Conservation (phyloP, 2,797 vertebrate species). For the Etheostoma perlongum region DNA sequence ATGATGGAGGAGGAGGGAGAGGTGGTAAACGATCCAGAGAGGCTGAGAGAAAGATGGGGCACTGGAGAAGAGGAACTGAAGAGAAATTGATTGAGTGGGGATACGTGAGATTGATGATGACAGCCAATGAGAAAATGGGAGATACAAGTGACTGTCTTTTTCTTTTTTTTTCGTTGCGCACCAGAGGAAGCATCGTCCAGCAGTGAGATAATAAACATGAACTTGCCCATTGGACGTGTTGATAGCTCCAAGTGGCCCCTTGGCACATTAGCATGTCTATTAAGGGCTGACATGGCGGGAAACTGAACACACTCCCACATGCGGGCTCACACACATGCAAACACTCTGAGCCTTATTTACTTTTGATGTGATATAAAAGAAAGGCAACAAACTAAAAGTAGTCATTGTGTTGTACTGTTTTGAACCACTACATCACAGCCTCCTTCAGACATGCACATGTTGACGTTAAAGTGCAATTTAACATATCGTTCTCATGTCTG, state of each 20-base stretch:
- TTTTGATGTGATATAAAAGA: slow-evolving; percentile 1
- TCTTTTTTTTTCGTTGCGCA: slow-evolving; percentile 27
- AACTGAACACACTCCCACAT: slow-evolving; percentile 60
- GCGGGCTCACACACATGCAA: slow-evolving; percentile 2
- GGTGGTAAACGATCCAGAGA: slow-evolving; percentile 60
- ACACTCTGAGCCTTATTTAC: slow-evolving; percentile 19
- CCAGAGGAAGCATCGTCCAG: slow-evolving; percentile 61
- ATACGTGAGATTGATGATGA: slow-evolving; percentile 69
- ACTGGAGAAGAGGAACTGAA: slow-evolving; percentile 33
- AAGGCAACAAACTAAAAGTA: neutral
- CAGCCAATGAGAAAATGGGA: slow-evolving; percentile 60
- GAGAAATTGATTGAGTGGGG: slow-evolving; percentile 71
- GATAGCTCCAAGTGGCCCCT: slow-evolving; percentile 81
- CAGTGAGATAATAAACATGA: slow-evolving; percentile 82
- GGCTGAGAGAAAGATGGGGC: slow-evolving; percentile 16
- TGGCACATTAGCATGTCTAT: slow-evolving; percentile 72
- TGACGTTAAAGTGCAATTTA: neutral
- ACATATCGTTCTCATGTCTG: neutral
- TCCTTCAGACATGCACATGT: neutral
- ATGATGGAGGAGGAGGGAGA: slow-evolving; percentile 78
- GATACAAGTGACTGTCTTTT: slow-evolving; percentile 49
- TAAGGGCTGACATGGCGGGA: slow-evolving; percentile 62
- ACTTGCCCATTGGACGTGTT: slow-evolving; percentile 82
- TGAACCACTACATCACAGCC: neutral
- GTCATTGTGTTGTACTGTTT: neutral